A percentile compares a stretch with the other conserved stretches of the same genome.
Evolutionary conservation across 2,888 invertebrate genomes (phyloP).

Genomic region (Drosophila aldrichi): DNA sequence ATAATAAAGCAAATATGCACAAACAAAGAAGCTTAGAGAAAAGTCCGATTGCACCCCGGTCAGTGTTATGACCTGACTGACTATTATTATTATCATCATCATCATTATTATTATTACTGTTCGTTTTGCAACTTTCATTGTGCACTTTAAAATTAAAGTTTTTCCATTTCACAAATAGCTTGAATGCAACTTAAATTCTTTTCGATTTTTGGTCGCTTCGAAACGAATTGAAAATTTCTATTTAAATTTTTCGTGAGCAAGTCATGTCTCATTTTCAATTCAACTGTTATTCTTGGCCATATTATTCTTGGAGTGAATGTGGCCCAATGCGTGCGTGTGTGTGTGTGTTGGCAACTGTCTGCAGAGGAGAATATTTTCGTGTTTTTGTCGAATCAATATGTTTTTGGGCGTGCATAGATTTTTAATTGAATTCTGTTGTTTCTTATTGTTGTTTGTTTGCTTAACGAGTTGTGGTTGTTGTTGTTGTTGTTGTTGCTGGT

Average conservation of each 20-base stretch:
- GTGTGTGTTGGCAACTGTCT: constrained; percentile 29
- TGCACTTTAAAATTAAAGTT: background rate
- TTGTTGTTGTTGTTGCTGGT: background rate
- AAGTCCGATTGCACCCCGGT: no score
- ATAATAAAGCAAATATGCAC: no score
- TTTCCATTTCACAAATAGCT: background rate
- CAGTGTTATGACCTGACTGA: no score
- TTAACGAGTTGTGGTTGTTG: constrained; percentile 4
- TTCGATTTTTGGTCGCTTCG: background rate
- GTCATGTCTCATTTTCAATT: constrained; percentile 47
- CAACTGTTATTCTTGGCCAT: constrained; percentile 23
- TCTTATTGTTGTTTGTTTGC: constrained; percentile 15
- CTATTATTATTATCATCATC: no score
- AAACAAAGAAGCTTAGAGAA: no score
- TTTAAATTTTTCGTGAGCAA: constrained; percentile 36
- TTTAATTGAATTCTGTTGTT: constrained; percentile 74
- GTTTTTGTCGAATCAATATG: constrained; percentile 47
- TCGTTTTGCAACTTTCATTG: background rate
- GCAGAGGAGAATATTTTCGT: constrained; percentile 48
- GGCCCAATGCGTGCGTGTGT: constrained; percentile 3
- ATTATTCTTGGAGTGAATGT: constrained; percentile 19
- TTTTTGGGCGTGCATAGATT: constrained; percentile 69
- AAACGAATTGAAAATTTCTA: constrained; percentile 1
- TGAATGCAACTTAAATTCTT: background rate
- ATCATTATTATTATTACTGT: background rate